Evolutionary conservation across 37 sponge, comb jelly and placozoan genomes (phyloP), one percentile per base, ranked within the genome.

Genomic region (Mnemiopsis leidyi): DNA sequence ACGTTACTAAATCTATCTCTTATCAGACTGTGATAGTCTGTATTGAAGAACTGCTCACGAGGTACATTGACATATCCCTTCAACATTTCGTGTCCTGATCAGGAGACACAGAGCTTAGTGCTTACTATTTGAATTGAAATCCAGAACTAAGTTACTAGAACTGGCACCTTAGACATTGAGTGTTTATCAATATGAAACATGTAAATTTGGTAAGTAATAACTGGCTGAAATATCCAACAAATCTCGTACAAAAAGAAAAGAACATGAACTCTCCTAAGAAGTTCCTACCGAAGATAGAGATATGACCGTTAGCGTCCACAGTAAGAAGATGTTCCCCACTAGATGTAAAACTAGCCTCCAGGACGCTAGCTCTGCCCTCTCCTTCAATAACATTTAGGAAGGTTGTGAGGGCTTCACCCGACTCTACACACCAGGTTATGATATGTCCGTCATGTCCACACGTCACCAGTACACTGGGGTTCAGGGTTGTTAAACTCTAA

Each of bases 301-400:
- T 36, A 33, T 79, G 37, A 13, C 82, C 82, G 37, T 79, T 79
- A 79, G 37, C 82, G 82, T 79, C 82, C 2, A 35, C 82, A 34
- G 82, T 79, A 7, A 79, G 82, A 5, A 79, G 3, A 1, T 23
- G 2, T 36, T 79, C 37, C 3, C 82, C 82, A 29, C 29, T 29
- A 7, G 82, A 36, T 1, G 82, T 79, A 36, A 79, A 79, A 36
- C 20, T 79, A 20, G 36, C 34, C 82, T 79, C 82, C 36, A 34
- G 36, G 36, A 79, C 21, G 9, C 37, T 36, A 36, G 82, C 82
- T 23, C 82, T 2, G 9, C 82, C 82, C 82, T 79, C 82, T 3
- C 37, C 37, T 36, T 79, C 82, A 33, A 79, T 79, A 7, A 79
- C 82, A 23, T 79, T 79, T 16, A 79, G 82, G 82, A 79, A 79